Percentiles rank a stretch among this genome's conserved stretches.
Evolutionary conservation across 2,797 vertebrate genomes (phyloP).

Genomic region (Megalops cyprinoides): DNA sequence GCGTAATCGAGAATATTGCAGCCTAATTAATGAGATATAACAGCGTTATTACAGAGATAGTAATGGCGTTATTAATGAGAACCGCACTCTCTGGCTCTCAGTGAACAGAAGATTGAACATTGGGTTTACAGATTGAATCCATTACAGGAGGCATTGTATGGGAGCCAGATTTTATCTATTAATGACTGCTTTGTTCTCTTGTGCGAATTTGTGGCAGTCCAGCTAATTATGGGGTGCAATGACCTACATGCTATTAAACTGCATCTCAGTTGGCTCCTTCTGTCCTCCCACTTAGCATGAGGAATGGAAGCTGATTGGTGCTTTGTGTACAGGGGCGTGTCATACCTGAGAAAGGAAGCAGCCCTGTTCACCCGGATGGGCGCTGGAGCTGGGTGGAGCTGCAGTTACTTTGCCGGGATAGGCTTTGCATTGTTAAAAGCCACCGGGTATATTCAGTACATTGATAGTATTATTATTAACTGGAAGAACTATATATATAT

Average conservation of each 20-base stretch:
- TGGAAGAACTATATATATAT: too few relatives aligned
- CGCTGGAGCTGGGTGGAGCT: too few relatives aligned
- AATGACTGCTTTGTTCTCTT: not conserved
- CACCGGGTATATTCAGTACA: too few relatives aligned
- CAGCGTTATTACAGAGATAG: not conserved
- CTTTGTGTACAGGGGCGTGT: too few relatives aligned
- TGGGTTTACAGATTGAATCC: not conserved
- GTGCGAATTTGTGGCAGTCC: too few relatives aligned
- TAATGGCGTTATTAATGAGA: not conserved
- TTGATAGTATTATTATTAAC: too few relatives aligned
- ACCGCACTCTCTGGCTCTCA: not conserved
- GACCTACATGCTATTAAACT: too few relatives aligned
- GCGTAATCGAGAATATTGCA: not conserved
- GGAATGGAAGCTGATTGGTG: not conserved
- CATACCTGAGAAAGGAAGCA: not conserved
- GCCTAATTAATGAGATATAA: slow-evolving; percentile 4
- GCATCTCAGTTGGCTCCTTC: not conserved
- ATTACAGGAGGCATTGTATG: not conserved
- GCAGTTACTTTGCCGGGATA: too few relatives aligned
- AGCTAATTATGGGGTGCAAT: too few relatives aligned
- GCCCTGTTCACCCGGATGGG: not conserved
- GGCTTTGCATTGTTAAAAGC: too few relatives aligned
- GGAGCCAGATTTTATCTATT: not conserved
- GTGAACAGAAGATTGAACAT: not conserved
- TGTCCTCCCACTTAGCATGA: not conserved